Evolutionary conservation across 2,797 vertebrate genomes (phyloP), one percentile per base, ranked within the genome.

Genomic region (Diplodus puntazzo): DNA sequence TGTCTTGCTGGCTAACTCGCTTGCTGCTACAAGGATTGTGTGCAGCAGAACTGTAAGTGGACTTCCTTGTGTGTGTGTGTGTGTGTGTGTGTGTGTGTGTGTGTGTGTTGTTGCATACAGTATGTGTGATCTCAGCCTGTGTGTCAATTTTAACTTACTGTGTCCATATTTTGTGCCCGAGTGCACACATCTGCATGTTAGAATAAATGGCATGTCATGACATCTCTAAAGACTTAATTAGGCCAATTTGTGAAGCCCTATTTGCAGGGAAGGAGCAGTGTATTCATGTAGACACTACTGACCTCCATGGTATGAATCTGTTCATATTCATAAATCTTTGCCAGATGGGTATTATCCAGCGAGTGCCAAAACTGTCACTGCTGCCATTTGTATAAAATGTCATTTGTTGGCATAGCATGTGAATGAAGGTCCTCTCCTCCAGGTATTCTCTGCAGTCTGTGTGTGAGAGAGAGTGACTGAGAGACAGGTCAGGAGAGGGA

Each of bases 201-300:
- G 70, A 30, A 21, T 86, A 82, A 82, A 86, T 78, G 81, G 60
- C 86, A 74, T 79, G 82, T 85, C 86, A 81, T 73, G 71, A 81
- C 86, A 89, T 84, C 80, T 79, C 57, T 81, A 70, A 80, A 85
- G 91, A 88, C 88, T 88, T 93, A 91, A 93, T 92, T 73, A 88
- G 89, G 85, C 54, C 88, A 75, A 64, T 91, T 91, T 90, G 85
- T 87, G 67, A 79, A 87, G 72, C 81, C 11, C 49, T 70, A 27
- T 87, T 77, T 83, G 79, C 59, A 64, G 73, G 30, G 71, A 54
- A 42, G 78, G 46, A 73, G 79, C 65, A 62, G 61, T 4, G 30
- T 50, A 63, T 80, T 74, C 67, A 79, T 83, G 60, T 46, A 69
- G 84, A 92, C 85, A 74, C 66, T 9, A 13, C 58, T 88, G 87